Conservation (phyloP, 2,113 vertebrate genomes). For the Prunella fulvescens region DNA sequence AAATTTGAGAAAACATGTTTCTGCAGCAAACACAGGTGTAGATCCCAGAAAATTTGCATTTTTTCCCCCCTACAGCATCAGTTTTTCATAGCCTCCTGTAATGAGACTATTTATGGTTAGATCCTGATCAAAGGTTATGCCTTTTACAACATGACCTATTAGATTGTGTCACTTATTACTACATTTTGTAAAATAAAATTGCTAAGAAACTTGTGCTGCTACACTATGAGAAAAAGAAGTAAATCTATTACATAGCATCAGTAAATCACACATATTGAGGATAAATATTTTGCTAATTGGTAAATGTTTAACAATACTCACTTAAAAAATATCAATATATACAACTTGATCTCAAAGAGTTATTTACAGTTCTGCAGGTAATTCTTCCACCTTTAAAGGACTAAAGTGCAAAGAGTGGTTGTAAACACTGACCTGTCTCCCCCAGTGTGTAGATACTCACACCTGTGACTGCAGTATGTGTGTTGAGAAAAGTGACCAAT, state of each 20-base stretch:
- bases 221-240: neutral
- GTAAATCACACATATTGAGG: neutral
- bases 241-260: neutral
- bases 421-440: neutral
- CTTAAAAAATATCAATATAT: neutral
- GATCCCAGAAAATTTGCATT: neutral
- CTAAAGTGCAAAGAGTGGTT: neutral
- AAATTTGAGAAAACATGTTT: neutral
- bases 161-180: neutral
- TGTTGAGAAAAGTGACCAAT: neutral
- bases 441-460: neutral
- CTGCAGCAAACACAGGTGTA: neutral
- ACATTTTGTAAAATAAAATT: neutral
- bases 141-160: neutral
- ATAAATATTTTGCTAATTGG: neutral
- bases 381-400: neutral
- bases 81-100: neutral
- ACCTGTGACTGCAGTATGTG: neutral
- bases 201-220: neutral
- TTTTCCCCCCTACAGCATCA: neutral
- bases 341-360: neutral
- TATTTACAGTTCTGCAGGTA: neutral
- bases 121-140: neutral
- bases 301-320: neutral
- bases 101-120: neutral